These are phyloP conservation scores for Saccopteryx bilineata DNA, from an alignment of 2,113 vertebrate genomes.

Conservation along the genomic window DNA sequence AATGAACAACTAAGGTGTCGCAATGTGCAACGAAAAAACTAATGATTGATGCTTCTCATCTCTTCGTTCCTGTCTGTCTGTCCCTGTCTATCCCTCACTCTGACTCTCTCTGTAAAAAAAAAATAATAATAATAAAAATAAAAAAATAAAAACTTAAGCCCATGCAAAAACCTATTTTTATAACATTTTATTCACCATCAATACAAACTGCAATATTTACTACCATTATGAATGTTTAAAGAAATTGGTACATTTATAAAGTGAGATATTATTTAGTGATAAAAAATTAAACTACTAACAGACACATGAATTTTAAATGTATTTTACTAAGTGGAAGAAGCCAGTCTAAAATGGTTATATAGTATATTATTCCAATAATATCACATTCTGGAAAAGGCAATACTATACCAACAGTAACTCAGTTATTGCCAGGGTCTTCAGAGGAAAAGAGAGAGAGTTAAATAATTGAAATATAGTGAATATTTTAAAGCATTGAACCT, in stretches of 20 bases:
- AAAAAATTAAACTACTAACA: not conserved
- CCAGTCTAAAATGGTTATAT: not conserved
- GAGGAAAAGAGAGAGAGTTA: not conserved
- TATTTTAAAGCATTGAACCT: not conserved
- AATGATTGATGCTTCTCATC: too few relatives aligned
- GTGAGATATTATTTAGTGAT: not conserved
- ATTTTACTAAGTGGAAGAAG: not conserved
- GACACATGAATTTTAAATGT: not conserved
- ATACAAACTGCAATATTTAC: not conserved
- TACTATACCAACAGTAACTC: not conserved
- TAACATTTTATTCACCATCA: not conserved
- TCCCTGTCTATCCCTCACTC: too few relatives aligned
- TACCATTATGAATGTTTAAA: not conserved
- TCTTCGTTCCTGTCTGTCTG: too few relatives aligned
- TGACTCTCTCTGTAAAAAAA: too few relatives aligned
- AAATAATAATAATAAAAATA: too few relatives aligned
- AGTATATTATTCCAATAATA: not conserved
- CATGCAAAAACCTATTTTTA: not conserved
- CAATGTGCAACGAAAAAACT: too few relatives aligned
- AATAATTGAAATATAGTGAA: not conserved
- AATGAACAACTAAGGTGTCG: too few relatives aligned
- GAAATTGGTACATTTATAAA: not conserved
- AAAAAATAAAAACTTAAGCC: not conserved
- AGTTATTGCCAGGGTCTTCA: not conserved
- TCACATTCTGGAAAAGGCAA: not conserved